phyloP scores from a whole-genome alignment of 2,888 invertebrate genomes.

The Zeuzera pyrina region DNA sequence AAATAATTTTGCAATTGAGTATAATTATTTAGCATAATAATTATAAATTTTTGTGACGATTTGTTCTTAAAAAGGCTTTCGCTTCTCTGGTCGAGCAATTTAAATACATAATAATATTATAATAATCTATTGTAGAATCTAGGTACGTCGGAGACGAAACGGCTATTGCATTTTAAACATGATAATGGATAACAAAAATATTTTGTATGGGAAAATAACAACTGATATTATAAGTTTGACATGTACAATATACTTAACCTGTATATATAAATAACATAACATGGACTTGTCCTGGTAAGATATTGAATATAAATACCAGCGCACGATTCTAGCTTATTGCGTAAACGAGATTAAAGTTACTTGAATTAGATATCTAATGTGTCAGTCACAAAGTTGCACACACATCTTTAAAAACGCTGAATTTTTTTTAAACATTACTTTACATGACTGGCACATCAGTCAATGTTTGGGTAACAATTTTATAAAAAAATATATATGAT shows the following conservation, averaged over 20 bases:
- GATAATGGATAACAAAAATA: slow-evolving; percentile 67
- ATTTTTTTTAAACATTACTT: too few relatives aligned
- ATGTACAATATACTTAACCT: slow-evolving; percentile 52
- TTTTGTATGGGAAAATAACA: slow-evolving; percentile 66
- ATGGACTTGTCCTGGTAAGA: too few relatives aligned
- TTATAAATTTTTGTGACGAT: slow-evolving; percentile 32
- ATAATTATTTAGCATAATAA: too few relatives aligned
- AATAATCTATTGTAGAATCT: slow-evolving; percentile 61
- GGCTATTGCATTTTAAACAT: slow-evolving; percentile 71
- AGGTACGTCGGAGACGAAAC: slow-evolving; percentile 22
- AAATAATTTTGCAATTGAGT: too few relatives aligned
- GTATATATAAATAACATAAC: too few relatives aligned
- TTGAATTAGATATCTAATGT: too few relatives aligned
- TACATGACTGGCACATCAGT: too few relatives aligned
- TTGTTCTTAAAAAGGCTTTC: slow-evolving; percentile 41
- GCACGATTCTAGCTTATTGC: slow-evolving; percentile 11
- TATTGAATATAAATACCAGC: slow-evolving; percentile 14
- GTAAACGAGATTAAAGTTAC: too few relatives aligned
- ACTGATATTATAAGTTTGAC: slow-evolving; percentile 58
- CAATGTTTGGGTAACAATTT: too few relatives aligned
- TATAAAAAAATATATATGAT: too few relatives aligned
- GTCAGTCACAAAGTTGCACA: too few relatives aligned
- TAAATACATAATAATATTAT: slow-evolving; percentile 38
- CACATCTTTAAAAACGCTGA: too few relatives aligned
- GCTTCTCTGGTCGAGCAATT: slow-evolving; percentile 49